Evolutionary conservation across 2,797 vertebrate genomes (phyloP), one percentile per base, ranked within the genome.

Genomic region (Dermochelys coriacea): DNA sequence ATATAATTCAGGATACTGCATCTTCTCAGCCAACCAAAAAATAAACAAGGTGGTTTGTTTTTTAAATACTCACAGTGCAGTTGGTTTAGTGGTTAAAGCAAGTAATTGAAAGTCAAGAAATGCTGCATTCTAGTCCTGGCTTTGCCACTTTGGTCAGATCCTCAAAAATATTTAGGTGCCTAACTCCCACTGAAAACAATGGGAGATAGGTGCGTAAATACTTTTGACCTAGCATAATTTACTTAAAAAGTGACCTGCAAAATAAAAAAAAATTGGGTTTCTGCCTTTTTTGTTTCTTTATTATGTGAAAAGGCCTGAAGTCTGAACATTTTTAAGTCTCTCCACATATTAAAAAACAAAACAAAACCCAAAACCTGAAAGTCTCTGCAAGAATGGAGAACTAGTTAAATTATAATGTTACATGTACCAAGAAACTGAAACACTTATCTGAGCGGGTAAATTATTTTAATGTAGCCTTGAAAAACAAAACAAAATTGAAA

Each of bases 351-450:
- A 41, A 71, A 71, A 71, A 41, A 37, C 37, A 41, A 41, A 41
- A 41, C 41, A 41, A 41, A 41, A 41, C 5, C 41, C 41, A 71
- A 71, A 71, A 41, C 41, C 89, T 95, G 91, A 85, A 95, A 95
- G 54, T 74, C 84, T 55, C 21, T 0, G 5, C 91, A 37, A 91
- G 92, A 94, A 85, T 1, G 0, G 88, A 89, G 93, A 31, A 81
- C 57, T 34, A 84, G 81, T 86, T 87, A 12, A 89, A 89, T 82
- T 12, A n/a, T 47, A 81, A 57, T 81, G 93, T 87, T 91, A 71
- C n/a, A 93, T 86, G 88, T 91, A 84, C 11, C 34, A 84, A 88
- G 82, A 68, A 84, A 23, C 12, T 79, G 71, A 90, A 92, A 45
- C 1, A 47, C 51, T 85, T 80, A 77, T 10, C 78, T 74, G 50